phyloP scores from a whole-genome alignment of 2,797 vertebrate species.

The Pampus argenteus region DNA sequence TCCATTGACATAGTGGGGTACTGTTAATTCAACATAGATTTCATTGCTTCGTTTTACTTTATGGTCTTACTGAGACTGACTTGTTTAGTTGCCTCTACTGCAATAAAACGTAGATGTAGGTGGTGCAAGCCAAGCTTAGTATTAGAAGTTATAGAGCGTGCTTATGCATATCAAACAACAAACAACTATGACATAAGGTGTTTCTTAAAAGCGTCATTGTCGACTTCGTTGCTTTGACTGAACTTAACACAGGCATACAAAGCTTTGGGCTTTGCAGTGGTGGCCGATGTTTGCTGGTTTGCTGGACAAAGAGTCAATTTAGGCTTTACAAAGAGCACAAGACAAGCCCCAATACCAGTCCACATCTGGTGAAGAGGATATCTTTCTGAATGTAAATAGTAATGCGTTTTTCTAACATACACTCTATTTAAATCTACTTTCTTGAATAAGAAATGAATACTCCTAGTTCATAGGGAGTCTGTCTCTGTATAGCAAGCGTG shows the following conservation, averaged over 20 bases:
- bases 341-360: not conserved
- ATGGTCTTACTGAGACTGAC: not conserved
- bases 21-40: slow-evolving; percentile 4
- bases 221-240: not conserved
- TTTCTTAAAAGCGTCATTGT: not conserved
- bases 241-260: not conserved
- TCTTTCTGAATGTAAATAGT: not conserved
- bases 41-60: slow-evolving; percentile 1
- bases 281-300: not conserved
- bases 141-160: not conserved
- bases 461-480: slow-evolving; percentile 16
- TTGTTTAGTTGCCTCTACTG: not conserved
- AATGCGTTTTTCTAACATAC: not conserved
- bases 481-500: slow-evolving; percentile 11
- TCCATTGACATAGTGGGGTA: not conserved
- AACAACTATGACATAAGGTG: not conserved
- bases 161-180: not conserved
- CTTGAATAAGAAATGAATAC: slow-evolving; percentile 6
- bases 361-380: slow-evolving; percentile 2
- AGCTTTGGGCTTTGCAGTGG: not conserved
- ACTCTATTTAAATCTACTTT: not conserved
- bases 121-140: not conserved
- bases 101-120: not conserved
- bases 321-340: not conserved
- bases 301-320: not conserved